Conservation (phyloP, 2,797 vertebrate species). For the Aphelocoma californica region DNA sequence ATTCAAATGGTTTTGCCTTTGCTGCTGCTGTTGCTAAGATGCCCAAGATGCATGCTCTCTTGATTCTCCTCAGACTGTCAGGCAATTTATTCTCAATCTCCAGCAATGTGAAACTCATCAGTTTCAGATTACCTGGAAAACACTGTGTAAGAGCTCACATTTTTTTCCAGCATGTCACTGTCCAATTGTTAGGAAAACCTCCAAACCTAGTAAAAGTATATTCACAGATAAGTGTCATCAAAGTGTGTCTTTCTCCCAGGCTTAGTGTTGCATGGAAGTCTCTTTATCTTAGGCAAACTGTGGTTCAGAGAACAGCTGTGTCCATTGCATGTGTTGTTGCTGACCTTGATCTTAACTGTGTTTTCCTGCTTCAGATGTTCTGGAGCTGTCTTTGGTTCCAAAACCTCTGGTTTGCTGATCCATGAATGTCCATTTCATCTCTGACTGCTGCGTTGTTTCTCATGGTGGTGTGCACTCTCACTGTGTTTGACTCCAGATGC, state of each 20-base stretch:
- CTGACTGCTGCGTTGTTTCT: neutral
- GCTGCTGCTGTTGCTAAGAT: neutral
- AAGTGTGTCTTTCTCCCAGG: neutral
- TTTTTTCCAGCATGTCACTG: neutral
- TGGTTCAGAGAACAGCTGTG: neutral
- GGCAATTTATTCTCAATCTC: neutral
- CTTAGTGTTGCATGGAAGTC: neutral
- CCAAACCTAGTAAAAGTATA: neutral
- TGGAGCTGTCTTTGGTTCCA: neutral
- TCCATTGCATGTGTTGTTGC: neutral
- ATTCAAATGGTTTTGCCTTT: neutral
- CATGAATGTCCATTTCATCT: neutral
- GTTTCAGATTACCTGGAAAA: neutral
- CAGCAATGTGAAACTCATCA: neutral
- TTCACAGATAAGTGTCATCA: neutral
- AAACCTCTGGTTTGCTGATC: neutral
- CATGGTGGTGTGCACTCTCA: neutral
- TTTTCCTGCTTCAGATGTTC: neutral
- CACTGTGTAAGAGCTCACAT: neutral
- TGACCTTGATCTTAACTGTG: neutral
- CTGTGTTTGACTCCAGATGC: neutral
- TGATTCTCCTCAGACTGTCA: neutral
- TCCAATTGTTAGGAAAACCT: neutral
- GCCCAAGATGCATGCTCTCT: neutral
- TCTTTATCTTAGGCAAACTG: neutral